Conservation (phyloP, 2,113 vertebrate species). For the Xyrauchen texanus region DNA sequence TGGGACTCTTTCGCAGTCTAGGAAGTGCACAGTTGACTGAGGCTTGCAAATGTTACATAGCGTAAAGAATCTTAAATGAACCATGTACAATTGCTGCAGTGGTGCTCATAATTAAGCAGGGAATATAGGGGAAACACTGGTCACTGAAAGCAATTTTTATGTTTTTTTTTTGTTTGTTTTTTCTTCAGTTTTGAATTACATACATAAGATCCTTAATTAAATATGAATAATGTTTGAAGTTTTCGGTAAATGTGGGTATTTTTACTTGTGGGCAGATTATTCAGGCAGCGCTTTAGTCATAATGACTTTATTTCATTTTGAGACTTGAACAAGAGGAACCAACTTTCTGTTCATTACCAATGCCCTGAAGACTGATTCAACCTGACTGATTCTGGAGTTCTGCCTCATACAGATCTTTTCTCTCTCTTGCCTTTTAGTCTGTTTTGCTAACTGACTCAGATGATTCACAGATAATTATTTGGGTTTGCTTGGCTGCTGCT, state of each 20-base stretch:
- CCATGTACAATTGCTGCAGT: too few relatives aligned
- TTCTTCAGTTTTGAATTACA: background rate
- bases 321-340: constrained; percentile 29
- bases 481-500: too few relatives aligned
- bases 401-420: constrained; percentile 8
- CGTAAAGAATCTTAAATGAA: too few relatives aligned
- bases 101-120: too few relatives aligned
- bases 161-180: background rate
- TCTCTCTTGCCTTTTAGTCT: constrained; percentile 43
- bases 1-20: too few relatives aligned
- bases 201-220: constrained; percentile 7
- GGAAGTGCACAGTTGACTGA: too few relatives aligned
- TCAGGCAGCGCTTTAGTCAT: background rate
- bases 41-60: too few relatives aligned
- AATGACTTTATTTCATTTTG: constrained; percentile 44
- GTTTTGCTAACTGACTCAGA: constrained; percentile 44
- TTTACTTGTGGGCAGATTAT: background rate
- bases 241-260: background rate
- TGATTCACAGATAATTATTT: constrained; percentile 31
- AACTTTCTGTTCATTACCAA: constrained; percentile 28
- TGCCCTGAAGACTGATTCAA: constrained; percentile 48
- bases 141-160: background rate
- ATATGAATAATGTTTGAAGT: constrained; percentile 33
- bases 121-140: too few relatives aligned
- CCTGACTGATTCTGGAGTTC: constrained; percentile 25